Evolutionary conservation across 2,888 invertebrate species (phyloP).

Genomic region (Brachynemurus nebulosus): DNA sequence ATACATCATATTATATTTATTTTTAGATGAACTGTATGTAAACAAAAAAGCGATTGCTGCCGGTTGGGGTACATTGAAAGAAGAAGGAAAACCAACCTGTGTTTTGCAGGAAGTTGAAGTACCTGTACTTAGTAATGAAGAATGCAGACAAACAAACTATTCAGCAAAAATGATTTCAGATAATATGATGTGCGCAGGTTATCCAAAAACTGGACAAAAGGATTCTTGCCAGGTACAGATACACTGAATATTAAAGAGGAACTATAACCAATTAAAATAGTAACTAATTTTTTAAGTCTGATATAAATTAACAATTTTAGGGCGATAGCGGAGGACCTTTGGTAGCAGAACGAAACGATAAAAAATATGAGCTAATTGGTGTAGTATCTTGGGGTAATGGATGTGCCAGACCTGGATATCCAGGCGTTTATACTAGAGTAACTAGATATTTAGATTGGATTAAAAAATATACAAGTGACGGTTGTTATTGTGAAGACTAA

Average conservation of each 20-base stretch:
- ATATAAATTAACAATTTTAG: conserved; percentile 31
- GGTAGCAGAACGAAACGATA: conserved; percentile 52
- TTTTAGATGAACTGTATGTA: conserved; percentile 51
- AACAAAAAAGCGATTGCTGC: conserved; percentile 60
- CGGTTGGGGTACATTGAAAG: conserved; percentile 80
- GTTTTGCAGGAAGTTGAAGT: conserved; percentile 73
- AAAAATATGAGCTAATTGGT: conserved; percentile 70
- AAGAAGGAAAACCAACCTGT: conserved; percentile 75
- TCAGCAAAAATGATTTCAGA: conserved; percentile 72
- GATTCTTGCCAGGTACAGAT: conserved; percentile 66
- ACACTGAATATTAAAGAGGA: not conserved
- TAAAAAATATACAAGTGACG: conserved; percentile 59
- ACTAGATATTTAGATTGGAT: conserved; percentile 77
- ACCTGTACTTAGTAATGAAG: conserved; percentile 54
- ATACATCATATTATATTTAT: not conserved
- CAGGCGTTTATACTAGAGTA: conserved; percentile 73
- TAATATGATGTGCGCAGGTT: conserved; percentile 81
- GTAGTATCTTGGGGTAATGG: conserved; percentile 89
- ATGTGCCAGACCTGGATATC: conserved; percentile 71
- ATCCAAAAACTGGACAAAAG: conserved; percentile 50
- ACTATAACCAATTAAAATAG: not conserved
- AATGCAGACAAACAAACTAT: conserved; percentile 66
- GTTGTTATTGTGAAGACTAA: conserved; percentile 64
- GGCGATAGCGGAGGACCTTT: conserved; percentile 75
- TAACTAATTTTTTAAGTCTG: not conserved